Evolutionary conservation across 2,797 vertebrate genomes (phyloP).

Genomic region (Lepidocolaptes lacrymiger): DNA sequence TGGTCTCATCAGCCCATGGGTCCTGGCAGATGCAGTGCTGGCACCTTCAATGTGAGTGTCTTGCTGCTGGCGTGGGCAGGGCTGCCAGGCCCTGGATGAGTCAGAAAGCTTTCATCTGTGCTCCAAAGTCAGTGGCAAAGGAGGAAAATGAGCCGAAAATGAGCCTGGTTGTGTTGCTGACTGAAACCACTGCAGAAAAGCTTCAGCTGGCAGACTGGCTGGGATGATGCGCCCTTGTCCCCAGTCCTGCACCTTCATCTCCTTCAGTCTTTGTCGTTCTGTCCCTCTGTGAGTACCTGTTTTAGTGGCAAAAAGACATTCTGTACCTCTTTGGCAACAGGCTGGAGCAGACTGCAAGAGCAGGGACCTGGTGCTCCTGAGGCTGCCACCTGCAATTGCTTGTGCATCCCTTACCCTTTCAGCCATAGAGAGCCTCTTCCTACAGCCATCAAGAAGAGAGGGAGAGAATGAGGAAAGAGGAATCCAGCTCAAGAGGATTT

Average conservation of each 20-base stretch:
- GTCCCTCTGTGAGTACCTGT: not conserved
- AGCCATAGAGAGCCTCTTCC: not conserved
- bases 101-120: not conserved
- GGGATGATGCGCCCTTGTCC: not conserved
- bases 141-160: not conserved
- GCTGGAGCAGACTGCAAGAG: not conserved
- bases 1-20: not conserved
- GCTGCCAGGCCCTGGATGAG: not conserved
- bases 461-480: not conserved
- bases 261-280: not conserved
- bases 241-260: not conserved
- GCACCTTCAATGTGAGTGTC: not conserved
- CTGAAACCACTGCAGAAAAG: not conserved
- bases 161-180: fast-evolving
- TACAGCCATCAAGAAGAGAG: not conserved
- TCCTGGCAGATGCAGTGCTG: not conserved
- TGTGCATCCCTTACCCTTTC: not conserved
- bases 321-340: not conserved
- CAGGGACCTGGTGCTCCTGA: not conserved
- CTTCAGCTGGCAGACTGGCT: not conserved
- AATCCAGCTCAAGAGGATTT: not conserved
- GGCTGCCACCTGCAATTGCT: not conserved
- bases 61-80: not conserved
- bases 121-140: not conserved
- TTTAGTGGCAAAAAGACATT: not conserved